These are phyloP conservation scores for Passer montanus DNA, from an alignment of 2,113 vertebrate genomes.

Conservation along the genomic window DNA sequence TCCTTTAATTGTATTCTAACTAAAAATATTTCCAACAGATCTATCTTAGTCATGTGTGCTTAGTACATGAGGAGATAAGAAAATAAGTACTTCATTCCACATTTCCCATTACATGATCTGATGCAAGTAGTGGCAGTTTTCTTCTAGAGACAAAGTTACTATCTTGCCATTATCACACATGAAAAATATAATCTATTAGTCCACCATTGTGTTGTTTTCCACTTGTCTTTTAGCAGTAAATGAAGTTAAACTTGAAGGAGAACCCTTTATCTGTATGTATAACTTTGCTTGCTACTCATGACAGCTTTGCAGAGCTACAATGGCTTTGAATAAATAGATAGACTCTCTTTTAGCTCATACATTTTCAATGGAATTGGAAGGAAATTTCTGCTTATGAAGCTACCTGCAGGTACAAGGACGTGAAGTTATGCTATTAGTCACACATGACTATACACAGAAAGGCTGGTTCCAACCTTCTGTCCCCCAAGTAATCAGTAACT, in stretches of 20 bases:
- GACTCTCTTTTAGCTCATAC: neutral
- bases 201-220: neutral
- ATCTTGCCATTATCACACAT: neutral
- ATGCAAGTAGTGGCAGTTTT: neutral
- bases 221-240: neutral
- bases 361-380: neutral
- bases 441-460: neutral
- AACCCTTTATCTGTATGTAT: neutral
- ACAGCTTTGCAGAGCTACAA: neutral
- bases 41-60: neutral
- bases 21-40: neutral
- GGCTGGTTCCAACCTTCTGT: neutral
- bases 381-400: neutral
- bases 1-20: neutral
- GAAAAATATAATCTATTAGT: neutral
- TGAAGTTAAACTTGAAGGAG: neutral
- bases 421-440: neutral
- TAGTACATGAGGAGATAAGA: neutral
- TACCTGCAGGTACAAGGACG: neutral
- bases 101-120: neutral
- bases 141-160: neutral
- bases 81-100: neutral
- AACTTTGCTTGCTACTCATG: neutral
- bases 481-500: neutral
- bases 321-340: neutral